Percentiles rank a stretch among this genome's conserved stretches.
Evolutionary conservation across 2,888 invertebrate species (phyloP).

Genomic region (Theretra japonica): DNA sequence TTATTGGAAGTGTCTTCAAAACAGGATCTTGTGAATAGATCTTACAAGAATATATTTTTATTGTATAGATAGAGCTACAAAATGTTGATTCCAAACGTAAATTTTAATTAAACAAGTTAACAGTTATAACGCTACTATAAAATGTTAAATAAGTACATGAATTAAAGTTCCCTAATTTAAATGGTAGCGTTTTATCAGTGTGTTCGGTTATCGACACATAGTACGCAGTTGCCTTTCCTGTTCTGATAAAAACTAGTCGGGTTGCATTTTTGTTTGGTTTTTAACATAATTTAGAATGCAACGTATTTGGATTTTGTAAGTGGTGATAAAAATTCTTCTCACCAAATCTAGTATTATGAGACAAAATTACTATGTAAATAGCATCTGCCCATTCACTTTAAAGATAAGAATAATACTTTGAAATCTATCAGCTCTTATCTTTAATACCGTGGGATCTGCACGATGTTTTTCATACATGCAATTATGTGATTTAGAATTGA

Average conservation of each 20-base stretch:
- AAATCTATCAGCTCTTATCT: too few species aligned
- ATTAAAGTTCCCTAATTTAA: neutral
- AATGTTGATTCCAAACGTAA: neutral
- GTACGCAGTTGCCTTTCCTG: neutral
- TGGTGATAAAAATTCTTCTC: conserved; percentile 1
- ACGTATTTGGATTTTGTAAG: neutral
- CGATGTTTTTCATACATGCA: too few species aligned
- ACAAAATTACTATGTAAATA: neutral
- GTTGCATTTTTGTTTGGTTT: conserved; percentile 33
- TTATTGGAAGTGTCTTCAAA: too few species aligned
- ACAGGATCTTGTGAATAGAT: too few species aligned
- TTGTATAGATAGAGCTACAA: too few species aligned
- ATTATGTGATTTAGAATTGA: too few species aligned
- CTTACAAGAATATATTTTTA: too few species aligned
- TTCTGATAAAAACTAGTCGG: conserved; percentile 20
- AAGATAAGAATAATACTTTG: neutral
- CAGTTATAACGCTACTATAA: neutral
- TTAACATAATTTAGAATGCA: neutral
- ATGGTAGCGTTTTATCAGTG: conserved; percentile 6
- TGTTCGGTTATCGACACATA: conserved; percentile 1
- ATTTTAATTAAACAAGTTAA: neutral
- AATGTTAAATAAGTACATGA: neutral
- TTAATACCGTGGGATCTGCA: too few species aligned
- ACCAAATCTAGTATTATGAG: neutral
- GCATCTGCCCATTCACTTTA: neutral